Conservation (phyloP, 35 echinoderm and acorn worm species). For the Patiria miniata region DNA sequence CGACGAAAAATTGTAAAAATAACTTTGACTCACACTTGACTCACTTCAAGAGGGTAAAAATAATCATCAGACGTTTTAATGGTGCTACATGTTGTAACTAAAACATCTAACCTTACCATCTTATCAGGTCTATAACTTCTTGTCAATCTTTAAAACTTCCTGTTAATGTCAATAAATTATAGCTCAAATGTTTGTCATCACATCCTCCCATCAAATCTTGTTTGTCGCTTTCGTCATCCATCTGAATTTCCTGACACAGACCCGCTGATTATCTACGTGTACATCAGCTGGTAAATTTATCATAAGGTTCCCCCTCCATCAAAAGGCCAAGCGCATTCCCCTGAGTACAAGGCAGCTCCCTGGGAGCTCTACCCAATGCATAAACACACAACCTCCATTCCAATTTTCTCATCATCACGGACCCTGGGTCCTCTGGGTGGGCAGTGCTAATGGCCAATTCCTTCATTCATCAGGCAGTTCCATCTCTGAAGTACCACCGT, state of each 20-base stretch:
- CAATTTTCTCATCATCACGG: not conserved
- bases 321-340: conserved; percentile 1
- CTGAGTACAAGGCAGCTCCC: not conserved
- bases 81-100: too few species aligned
- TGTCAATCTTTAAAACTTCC: too few species aligned
- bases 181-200: too few species aligned
- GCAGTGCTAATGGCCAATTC: conserved; percentile 17
- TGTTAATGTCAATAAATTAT: too few species aligned
- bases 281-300: conserved; percentile 14
- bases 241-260: not conserved
- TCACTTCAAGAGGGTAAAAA: too few species aligned
- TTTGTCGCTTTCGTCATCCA: not conserved
- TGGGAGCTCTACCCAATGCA: not conserved
- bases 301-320: not conserved
- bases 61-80: too few species aligned
- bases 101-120: too few species aligned
- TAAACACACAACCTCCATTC: not conserved
- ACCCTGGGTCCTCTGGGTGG: not conserved
- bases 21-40: too few species aligned
- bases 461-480: not conserved
- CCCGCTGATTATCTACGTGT: not conserved
- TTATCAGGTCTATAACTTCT: too few species aligned
- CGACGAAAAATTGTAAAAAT: too few species aligned
- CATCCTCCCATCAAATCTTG: not conserved
- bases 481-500: not conserved